Base-by-base conservation (phyloP, 2,797 vertebrate species). In the Echiichthys vipera region DNA sequence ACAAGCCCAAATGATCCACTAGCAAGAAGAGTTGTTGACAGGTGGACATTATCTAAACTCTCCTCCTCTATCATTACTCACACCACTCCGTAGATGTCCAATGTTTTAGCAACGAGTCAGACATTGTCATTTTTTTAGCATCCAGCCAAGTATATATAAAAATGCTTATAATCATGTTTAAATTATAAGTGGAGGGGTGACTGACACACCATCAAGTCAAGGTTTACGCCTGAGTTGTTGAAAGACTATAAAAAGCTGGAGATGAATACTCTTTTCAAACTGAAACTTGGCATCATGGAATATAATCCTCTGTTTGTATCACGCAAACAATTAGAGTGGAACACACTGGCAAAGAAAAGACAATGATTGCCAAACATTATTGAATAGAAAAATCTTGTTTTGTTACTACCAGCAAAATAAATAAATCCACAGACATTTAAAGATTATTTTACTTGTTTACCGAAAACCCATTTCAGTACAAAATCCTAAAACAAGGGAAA, bases 31-130 rank as follows among this genome's bases (percentile, higher is more conserved):
- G 74, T 9, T 25, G 77, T 12, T 80, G 86, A 81, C 87, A 84
- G 78, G 76, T 57, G 69, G 39, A 73, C 68, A 76, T 74, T 72
- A 82, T 46, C 66, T 71, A 59, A 58, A 53, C 39, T 56, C 55
- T n/a, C 39, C 36, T 40, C 20, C 49, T 69, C 66, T 67, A 45
- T 77, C 59, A 79, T 78, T 83, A 71, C 45, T 57, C 65, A 43
- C 37, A 66, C 50, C 49, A 34, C 7, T 13, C 36, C 25, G 2
- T 18, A 42, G 37, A 29, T 56, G 36, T n/a, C 10, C 5, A 20
- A 7, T 29, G 53, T 36, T 71, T 76, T 20, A 65, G 62, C 54
- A 70, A 71, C 82, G 74, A 78, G 40, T 64, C 42, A 62, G 30
- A 5, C 30, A 27, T 8, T n/a, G 30, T 67, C 15, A 27, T 63